A percentile compares a stretch with the other conserved stretches of the same genome.
These are phyloP conservation scores for Oreamnos americanus DNA, from an alignment of 2,113 vertebrate genomes.

Conservation along the genomic window DNA sequence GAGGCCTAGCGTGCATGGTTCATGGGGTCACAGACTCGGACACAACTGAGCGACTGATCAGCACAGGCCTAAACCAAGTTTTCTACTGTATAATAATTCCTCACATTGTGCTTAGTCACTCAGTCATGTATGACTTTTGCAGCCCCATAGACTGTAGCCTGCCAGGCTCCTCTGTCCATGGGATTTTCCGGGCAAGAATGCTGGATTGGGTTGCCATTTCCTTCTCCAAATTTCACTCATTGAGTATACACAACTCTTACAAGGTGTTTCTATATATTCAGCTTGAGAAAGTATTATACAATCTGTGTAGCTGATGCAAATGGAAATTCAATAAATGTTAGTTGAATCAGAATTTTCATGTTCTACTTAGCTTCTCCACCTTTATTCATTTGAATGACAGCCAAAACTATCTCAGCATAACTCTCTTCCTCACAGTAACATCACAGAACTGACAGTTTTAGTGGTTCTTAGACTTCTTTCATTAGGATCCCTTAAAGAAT, in stretches of 20 bases:
- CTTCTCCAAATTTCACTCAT: background rate
- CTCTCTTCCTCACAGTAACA: background rate
- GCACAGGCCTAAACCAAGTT: background rate
- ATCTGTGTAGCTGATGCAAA: background rate
- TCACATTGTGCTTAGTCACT: background rate
- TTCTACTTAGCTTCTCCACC: background rate
- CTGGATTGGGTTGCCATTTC: background rate
- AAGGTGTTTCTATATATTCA: background rate
- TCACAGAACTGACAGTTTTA: background rate
- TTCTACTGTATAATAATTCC: constrained; percentile 4
- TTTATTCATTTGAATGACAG: background rate
- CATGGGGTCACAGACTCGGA: background rate
- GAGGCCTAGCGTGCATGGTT: background rate
- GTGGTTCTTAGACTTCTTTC: background rate
- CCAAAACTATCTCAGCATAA: background rate
- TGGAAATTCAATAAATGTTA: background rate
- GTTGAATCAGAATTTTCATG: constrained; percentile 15
- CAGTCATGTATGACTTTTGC: background rate
- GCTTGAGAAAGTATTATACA: background rate
- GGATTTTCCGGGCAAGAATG: background rate
- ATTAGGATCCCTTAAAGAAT: background rate
- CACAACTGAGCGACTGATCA: background rate
- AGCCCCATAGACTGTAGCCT: background rate
- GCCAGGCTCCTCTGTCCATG: background rate
- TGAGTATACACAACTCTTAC: background rate